phyloP scores from a whole-genome alignment of 2,113 vertebrate genomes.

The Hippocampus comes region DNA sequence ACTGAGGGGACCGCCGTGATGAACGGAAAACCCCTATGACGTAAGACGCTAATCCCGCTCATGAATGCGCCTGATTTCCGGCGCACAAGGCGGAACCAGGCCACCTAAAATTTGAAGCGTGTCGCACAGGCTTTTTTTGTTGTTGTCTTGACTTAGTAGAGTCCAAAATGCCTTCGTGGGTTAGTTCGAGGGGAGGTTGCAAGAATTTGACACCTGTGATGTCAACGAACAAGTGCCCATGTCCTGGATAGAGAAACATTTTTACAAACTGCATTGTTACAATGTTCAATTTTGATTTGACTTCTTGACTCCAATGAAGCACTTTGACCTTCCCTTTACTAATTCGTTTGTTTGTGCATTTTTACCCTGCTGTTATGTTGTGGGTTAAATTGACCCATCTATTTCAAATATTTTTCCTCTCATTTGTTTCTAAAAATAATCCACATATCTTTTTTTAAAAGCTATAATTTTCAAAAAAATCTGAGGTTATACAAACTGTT shows the following conservation, averaged over 20 bases:
- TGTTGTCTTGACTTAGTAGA: background rate
- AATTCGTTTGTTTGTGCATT: background rate
- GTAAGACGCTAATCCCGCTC: background rate
- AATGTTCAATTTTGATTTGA: background rate
- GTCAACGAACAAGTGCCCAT: background rate
- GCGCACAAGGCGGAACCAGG: background rate
- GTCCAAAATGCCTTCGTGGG: constrained; percentile 4
- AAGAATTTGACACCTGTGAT: background rate
- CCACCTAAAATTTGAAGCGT: background rate
- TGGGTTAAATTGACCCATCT: background rate
- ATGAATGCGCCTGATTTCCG: background rate
- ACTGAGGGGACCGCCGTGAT: background rate
- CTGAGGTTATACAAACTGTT: no score
- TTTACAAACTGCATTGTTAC: background rate
- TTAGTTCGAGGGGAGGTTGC: background rate
- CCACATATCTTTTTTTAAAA: no score
- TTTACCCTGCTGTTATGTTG: background rate
- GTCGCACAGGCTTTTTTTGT: background rate
- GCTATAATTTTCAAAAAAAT: no score
- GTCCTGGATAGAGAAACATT: background rate
- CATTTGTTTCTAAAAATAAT: no score
- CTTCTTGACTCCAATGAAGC: background rate
- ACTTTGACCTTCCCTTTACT: background rate
- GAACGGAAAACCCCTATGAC: background rate
- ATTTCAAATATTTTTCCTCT: background rate